Percentiles rank a stretch among this genome's conserved stretches.
Evolutionary conservation across 2,797 vertebrate species (phyloP).

Genomic region (Kryptolebias ocellatus): DNA sequence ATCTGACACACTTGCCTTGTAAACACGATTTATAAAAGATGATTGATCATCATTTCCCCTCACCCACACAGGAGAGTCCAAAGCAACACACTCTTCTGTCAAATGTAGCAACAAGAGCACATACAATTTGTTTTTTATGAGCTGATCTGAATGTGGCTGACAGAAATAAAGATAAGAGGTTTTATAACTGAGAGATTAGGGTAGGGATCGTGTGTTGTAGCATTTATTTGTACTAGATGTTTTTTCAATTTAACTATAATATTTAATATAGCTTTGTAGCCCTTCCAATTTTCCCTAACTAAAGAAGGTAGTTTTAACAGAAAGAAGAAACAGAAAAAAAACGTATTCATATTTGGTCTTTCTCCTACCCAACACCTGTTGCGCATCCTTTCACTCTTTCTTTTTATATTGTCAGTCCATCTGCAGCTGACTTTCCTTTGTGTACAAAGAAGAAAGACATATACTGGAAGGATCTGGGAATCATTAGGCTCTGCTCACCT

Average conservation of each 20-base stretch:
- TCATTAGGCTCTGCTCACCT: conserved; percentile 60
- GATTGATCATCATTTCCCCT: background rate
- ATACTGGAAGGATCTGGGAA: conserved; percentile 48
- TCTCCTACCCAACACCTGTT: conserved; percentile 48
- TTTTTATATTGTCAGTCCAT: conserved; percentile 25
- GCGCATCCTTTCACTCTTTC: conserved; percentile 39
- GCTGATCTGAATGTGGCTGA: background rate
- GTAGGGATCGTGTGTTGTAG: conserved; percentile 10
- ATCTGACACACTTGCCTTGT: background rate
- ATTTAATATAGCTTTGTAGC: conserved; percentile 13
- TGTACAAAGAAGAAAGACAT: conserved; percentile 35
- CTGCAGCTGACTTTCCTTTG: conserved; percentile 37
- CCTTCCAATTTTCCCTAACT: conserved; percentile 22
- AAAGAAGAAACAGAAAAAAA: conserved; percentile 5
- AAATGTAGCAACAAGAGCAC: background rate
- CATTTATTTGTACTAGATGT: conserved; percentile 23
- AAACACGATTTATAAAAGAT: conserved; percentile 7
- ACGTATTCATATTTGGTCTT: too few species aligned
- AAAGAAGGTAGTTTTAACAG: conserved; percentile 41
- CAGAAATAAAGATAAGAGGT: conserved; percentile 6
- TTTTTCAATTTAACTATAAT: conserved; percentile 23
- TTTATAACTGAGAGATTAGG: conserved; percentile 14
- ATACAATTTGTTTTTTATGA: background rate
- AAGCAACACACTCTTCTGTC: background rate
- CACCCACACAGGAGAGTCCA: background rate